These are phyloP conservation scores for Palythoa heliodiscus DNA, from an alignment of 92 coral and sea anemone species.

Conservation along the genomic window DNA sequence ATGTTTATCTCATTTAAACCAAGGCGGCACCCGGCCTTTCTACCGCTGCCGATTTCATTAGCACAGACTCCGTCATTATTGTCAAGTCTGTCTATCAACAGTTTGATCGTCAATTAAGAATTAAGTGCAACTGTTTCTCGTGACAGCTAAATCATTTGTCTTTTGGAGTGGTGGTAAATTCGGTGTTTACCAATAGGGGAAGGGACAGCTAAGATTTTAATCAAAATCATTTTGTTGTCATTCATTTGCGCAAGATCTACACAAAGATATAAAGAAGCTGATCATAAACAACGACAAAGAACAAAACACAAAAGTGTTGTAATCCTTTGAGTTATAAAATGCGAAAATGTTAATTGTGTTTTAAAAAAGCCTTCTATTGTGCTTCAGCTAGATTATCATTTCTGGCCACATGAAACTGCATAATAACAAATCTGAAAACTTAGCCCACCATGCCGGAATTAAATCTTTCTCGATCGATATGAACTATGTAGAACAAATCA, in stretches of 20 bases:
- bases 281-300: background rate
- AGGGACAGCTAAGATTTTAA: background rate
- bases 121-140: slow-evolving; percentile 25
- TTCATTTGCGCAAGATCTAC: background rate
- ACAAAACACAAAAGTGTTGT: background rate
- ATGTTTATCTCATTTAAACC: slow-evolving; percentile 35
- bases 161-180: background rate
- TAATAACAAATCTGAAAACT: too few relatives aligned
- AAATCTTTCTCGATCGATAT: too few relatives aligned
- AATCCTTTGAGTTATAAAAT: background rate
- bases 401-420: too few relatives aligned
- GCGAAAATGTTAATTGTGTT: background rate
- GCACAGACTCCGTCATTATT: slow-evolving; percentile 33
- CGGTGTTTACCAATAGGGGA: background rate
- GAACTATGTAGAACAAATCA: too few relatives aligned
- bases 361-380: too few relatives aligned
- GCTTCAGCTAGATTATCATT: too few relatives aligned
- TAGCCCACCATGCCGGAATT: too few relatives aligned
- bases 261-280: background rate
- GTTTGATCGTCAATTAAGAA: slow-evolving; percentile 37
- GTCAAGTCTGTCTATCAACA: slow-evolving; percentile 30
- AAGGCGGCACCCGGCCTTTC: slow-evolving; percentile 16
- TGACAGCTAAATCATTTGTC: slow-evolving; percentile 6
- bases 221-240: background rate
- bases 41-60: slow-evolving; percentile 40